Percentiles rank a stretch among this genome's conserved stretches.
phyloP scores from a whole-genome alignment of 64 coral and sea anemone species.

The Orbicella faveolata region DNA sequence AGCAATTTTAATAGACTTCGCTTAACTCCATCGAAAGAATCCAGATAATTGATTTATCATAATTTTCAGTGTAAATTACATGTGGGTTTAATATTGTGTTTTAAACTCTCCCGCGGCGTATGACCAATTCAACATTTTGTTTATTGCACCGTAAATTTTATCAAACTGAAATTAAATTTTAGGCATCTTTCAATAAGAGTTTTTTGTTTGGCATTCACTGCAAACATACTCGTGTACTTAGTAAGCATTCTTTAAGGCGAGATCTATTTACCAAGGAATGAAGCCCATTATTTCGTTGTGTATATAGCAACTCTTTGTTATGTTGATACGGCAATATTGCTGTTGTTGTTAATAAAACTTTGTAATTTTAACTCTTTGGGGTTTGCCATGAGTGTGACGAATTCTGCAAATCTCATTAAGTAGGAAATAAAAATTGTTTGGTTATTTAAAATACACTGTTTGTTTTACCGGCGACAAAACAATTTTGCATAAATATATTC shows the following conservation, averaged over 20 bases:
- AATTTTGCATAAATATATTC: too few species aligned
- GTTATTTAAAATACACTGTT: too few species aligned
- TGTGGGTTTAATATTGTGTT: background rate
- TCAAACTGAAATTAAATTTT: background rate
- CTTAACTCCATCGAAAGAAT: background rate
- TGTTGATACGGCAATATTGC: background rate
- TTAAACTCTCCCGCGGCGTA: background rate
- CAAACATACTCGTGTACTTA: constrained; percentile 22
- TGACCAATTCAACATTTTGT: background rate
- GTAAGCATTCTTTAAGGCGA: background rate
- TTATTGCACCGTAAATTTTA: background rate
- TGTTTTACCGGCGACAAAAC: too few species aligned
- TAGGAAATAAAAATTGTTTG: too few species aligned
- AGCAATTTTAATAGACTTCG: background rate
- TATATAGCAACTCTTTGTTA: constrained; percentile 5
- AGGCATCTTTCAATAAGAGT: background rate
- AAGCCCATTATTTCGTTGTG: background rate
- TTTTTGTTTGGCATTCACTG: background rate
- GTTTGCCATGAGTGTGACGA: too few species aligned
- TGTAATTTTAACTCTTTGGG: too few species aligned
- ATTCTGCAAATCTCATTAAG: too few species aligned
- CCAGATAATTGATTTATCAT: constrained; percentile 2
- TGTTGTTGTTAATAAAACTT: background rate
- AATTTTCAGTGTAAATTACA: background rate
- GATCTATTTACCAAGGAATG: constrained; percentile 10